Conservation (phyloP, 2,113 vertebrate species). For the Pao palembangensis region DNA sequence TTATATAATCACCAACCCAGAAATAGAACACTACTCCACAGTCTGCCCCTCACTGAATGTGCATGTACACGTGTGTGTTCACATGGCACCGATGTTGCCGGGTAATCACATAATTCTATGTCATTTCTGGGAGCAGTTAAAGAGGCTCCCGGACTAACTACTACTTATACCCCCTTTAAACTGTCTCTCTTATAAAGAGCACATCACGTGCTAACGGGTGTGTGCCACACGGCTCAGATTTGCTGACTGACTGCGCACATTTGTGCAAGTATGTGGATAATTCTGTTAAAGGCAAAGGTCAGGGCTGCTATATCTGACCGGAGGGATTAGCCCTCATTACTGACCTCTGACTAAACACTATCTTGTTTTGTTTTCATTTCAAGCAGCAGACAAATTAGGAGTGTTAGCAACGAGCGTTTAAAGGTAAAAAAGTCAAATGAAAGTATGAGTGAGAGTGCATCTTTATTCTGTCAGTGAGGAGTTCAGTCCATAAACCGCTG, state of each 20-base stretch:
- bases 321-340: conserved; percentile 32
- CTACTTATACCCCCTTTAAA: conserved; percentile 50
- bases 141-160: conserved; percentile 58
- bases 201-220: conserved; percentile 35
- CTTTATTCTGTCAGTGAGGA: conserved; percentile 7
- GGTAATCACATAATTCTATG: conserved; percentile 67
- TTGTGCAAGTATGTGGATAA: conserved; percentile 39
- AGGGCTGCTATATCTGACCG: conserved; percentile 26
- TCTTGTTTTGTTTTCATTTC: background rate
- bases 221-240: conserved; percentile 23
- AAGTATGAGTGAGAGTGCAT: conserved; percentile 8
- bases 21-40: conserved; percentile 44
- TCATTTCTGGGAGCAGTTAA: conserved; percentile 60
- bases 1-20: conserved; percentile 50
- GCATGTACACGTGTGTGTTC: conserved; percentile 19
- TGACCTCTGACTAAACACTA: conserved; percentile 8
- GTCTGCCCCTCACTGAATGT: conserved; percentile 39
- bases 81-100: conserved; percentile 37
- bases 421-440: conserved; percentile 1
- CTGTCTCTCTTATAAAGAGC: conserved; percentile 29
- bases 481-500: conserved; percentile 25
- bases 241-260: conserved; percentile 35
- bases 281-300: conserved; percentile 18
- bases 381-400: background rate
- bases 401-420: background rate